These are phyloP conservation scores for Tretioscincus oriximinensis DNA, from an alignment of 2,113 vertebrate genomes.

Conservation along the genomic window DNA sequence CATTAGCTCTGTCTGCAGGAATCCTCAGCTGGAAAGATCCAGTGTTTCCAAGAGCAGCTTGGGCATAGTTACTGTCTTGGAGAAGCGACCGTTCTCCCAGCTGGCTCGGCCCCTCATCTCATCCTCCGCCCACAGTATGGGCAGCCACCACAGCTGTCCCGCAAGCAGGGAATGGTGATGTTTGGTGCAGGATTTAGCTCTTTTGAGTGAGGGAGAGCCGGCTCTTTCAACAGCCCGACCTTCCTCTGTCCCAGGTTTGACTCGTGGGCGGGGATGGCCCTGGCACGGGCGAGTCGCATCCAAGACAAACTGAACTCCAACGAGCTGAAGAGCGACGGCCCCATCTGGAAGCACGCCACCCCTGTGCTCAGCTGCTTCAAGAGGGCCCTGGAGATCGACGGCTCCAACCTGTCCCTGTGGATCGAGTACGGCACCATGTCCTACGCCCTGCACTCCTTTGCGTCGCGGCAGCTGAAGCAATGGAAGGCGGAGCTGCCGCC, in stretches of 20 bases:
- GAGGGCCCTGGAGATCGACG: constrained; percentile 90
- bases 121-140: too few species aligned
- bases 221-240: too few species aligned
- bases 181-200: too few species aligned
- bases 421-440: constrained; percentile 97
- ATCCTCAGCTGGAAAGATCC: too few species aligned
- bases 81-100: neutral
- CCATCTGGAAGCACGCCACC: constrained; percentile 93
- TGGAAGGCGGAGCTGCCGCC: constrained; percentile 84
- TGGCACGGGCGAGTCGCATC: constrained; percentile 94
- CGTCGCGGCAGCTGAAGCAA: constrained; percentile 94
- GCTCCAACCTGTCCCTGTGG: constrained; percentile 94
- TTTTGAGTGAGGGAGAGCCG: too few species aligned
- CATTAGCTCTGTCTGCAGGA: too few species aligned
- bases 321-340: constrained; percentile 93
- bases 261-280: constrained; percentile 98
- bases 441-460: constrained; percentile 86
- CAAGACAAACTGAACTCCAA: constrained; percentile 98
- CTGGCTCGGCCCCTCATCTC: too few species aligned
- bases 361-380: constrained; percentile 92
- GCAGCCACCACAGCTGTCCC: too few species aligned
- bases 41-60: neutral
- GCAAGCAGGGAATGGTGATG: too few species aligned
- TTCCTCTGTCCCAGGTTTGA: constrained; percentile 81
- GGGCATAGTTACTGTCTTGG: neutral